Percentiles rank a stretch among this genome's conserved stretches.
Conservation (phyloP, 2,888 invertebrate species). For the Anodontia alba region DNA sequence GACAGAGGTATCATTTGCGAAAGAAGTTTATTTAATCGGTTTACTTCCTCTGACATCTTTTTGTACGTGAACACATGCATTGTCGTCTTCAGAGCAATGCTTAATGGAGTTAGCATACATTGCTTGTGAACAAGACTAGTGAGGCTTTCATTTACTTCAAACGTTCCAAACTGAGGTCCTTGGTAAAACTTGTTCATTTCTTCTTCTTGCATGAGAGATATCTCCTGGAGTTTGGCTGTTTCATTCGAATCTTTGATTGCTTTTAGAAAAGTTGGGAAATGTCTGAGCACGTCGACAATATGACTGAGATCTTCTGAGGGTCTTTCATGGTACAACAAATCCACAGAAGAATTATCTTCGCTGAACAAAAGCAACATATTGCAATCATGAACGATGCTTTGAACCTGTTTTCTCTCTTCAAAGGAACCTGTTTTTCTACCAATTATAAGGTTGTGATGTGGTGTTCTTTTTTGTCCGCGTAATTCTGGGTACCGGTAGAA, state of each 20-base stretch:
- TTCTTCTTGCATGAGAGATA: slow-evolving; percentile 58
- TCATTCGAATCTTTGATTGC: slow-evolving; percentile 35
- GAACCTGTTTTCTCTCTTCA: background rate
- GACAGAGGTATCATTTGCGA: background rate
- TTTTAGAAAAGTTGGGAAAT: slow-evolving; percentile 68
- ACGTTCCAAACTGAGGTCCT: background rate
- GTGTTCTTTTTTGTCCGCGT: slow-evolving; percentile 56
- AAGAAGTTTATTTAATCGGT: slow-evolving; percentile 35
- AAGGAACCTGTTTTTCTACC: slow-evolving; percentile 24
- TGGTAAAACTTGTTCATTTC: slow-evolving; percentile 60
- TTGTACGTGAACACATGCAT: slow-evolving; percentile 50
- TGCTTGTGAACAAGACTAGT: slow-evolving; percentile 50
- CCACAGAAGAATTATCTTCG: slow-evolving; percentile 34
- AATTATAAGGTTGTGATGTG: slow-evolving; percentile 70
- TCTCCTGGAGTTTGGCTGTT: slow-evolving; percentile 35
- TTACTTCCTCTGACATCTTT: slow-evolving; percentile 45
- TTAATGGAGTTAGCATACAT: slow-evolving; percentile 43
- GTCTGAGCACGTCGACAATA: slow-evolving; percentile 63
- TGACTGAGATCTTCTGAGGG: slow-evolving; percentile 64
- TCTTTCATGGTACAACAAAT: slow-evolving; percentile 59
- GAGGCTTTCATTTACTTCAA: slow-evolving; percentile 19
- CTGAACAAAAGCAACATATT: slow-evolving; percentile 63
- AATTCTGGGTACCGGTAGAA: slow-evolving; percentile 68
- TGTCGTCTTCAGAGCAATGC: slow-evolving; percentile 63
- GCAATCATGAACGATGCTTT: slow-evolving; percentile 59